Conservation (phyloP, 2,113 vertebrate species). For the Beaufortia kweichowensis region DNA sequence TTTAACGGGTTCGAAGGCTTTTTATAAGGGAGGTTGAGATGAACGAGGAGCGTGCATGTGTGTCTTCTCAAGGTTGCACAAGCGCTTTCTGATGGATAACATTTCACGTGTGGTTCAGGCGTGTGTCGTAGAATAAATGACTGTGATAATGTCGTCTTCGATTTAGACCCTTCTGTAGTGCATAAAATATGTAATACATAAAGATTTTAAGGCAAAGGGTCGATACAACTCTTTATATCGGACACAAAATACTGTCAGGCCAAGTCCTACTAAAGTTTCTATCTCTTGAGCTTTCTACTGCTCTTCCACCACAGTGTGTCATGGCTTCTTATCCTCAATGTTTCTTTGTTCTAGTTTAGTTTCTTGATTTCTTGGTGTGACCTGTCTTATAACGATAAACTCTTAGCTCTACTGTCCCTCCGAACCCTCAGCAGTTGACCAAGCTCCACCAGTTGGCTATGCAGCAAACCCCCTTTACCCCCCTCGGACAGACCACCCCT, state of each 20-base stretch:
- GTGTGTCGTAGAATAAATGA: slow-evolving; percentile 24
- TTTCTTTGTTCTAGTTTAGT: slow-evolving; percentile 73
- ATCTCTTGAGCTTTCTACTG: slow-evolving; percentile 44
- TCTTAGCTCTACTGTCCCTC: slow-evolving; percentile 99
- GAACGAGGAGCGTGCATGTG: background rate
- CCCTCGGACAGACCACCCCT: slow-evolving; percentile 99
- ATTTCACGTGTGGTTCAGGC: background rate
- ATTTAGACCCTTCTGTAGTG: background rate
- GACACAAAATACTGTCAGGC: slow-evolving; percentile 66
- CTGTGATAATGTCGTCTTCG: background rate
- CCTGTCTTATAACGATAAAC: slow-evolving; percentile 91
- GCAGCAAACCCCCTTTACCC: slow-evolving; percentile 99
- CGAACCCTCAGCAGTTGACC: slow-evolving; percentile 99
- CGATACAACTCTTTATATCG: background rate
- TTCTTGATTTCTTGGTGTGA: slow-evolving; percentile 82
- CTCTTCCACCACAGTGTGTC: slow-evolving; percentile 77
- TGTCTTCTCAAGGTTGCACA: slow-evolving; percentile 27
- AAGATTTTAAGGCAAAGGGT: too few species aligned
- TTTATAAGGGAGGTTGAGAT: slow-evolving; percentile 25
- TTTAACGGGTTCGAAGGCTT: slow-evolving; percentile 52
- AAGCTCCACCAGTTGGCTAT: slow-evolving; percentile 99
- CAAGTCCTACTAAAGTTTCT: slow-evolving; percentile 79
- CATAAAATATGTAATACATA: background rate
- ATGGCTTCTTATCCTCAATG: slow-evolving; percentile 78
- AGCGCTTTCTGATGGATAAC: slow-evolving; percentile 3